A percentile compares a stretch with the other conserved stretches of the same genome.
Evolutionary conservation across 2,113 vertebrate species (phyloP).

Genomic region (Xyliphius kryptos): DNA sequence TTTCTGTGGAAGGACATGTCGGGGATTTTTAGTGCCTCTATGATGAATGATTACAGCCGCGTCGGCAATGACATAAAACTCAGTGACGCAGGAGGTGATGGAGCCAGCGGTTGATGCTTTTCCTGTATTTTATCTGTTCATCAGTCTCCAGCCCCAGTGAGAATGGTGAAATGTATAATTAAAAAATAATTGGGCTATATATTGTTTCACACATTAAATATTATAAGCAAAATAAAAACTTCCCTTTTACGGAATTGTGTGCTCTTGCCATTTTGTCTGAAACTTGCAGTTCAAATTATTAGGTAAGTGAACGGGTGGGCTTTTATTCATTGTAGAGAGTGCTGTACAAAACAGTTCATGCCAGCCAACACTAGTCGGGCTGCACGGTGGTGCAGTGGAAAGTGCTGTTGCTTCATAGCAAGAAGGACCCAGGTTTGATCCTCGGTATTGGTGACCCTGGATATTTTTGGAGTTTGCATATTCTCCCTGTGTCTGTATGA

Average conservation of each 20-base stretch:
- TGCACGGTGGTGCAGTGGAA: no score
- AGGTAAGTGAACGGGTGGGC: background rate
- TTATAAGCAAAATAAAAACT: background rate
- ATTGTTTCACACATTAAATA: background rate
- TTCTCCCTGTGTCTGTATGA: no score
- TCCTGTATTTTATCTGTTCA: background rate
- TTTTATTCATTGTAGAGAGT: background rate
- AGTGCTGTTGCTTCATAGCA: no score
- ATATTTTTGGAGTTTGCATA: no score
- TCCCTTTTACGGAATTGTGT: background rate
- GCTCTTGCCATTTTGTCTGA: background rate
- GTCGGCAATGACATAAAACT: background rate
- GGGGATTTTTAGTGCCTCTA: background rate
- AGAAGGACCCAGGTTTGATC: no score
- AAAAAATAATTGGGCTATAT: background rate
- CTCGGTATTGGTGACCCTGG: no score
- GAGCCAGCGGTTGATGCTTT: background rate
- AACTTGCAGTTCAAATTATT: background rate
- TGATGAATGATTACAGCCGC: conserved; percentile 15
- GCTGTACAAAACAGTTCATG: no score
- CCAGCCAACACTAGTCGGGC: no score
- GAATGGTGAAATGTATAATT: no score
- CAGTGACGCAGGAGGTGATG: background rate
- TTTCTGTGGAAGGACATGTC: conserved; percentile 9
- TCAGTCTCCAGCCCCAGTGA: background rate